A percentile compares a stretch with the other conserved stretches of the same genome.
Conservation (phyloP, 1,140 invertebrate genomes). For the Brevipalpus yothersi region DNA sequence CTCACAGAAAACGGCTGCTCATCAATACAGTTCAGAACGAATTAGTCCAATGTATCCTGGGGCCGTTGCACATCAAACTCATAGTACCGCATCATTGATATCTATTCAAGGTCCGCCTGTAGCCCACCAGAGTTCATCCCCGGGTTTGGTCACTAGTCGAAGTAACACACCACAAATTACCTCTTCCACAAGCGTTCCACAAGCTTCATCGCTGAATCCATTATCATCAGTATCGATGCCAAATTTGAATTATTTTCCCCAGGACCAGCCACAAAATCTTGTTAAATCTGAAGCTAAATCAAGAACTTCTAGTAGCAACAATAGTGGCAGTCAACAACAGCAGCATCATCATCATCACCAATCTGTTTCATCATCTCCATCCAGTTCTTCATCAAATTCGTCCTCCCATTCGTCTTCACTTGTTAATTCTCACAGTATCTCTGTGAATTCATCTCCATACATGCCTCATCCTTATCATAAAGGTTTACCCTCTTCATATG, state of each 20-base stretch:
- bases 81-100: background rate
- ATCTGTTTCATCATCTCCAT: background rate
- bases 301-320: background rate
- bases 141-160: background rate
- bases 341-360: background rate
- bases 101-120: background rate
- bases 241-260: background rate
- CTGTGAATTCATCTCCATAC: too few relatives aligned
- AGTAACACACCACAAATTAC: background rate
- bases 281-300: background rate
- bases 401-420: too few relatives aligned
- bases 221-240: too few relatives aligned
- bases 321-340: background rate
- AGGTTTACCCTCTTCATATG: too few relatives aligned
- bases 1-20: background rate
- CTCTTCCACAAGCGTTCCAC: background rate
- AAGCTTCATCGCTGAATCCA: background rate
- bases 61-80: background rate
- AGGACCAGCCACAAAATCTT: background rate
- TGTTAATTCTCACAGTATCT: too few relatives aligned
- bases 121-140: background rate
- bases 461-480: too few relatives aligned
- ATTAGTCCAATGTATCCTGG: background rate
- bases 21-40: background rate
- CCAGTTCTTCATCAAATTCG: background rate